These are phyloP conservation scores for Carapus acus DNA, from an alignment of 2,797 vertebrate species.

Conservation along the genomic window DNA sequence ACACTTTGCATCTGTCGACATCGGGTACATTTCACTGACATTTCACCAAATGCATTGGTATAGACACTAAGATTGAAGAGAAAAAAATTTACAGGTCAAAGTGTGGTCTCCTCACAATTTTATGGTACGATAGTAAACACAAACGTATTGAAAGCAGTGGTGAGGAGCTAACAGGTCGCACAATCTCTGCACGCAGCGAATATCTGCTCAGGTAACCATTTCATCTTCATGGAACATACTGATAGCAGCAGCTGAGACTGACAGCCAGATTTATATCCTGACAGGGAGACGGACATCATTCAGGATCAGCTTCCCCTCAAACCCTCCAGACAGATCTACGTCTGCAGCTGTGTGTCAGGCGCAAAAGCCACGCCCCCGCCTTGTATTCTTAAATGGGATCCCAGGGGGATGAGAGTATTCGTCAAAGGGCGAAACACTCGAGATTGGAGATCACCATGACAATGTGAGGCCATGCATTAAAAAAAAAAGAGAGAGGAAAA, in stretches of 20 bases:
- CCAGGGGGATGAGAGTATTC: constrained; percentile 11
- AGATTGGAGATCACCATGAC: constrained; percentile 25
- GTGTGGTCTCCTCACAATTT: too few relatives aligned
- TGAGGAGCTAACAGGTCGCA: constrained; percentile 39
- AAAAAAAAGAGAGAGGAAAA: too few relatives aligned
- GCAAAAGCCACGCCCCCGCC: constrained; percentile 38
- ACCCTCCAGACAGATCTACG: constrained; percentile 34
- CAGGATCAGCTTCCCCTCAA: constrained; percentile 52
- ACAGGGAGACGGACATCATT: constrained; percentile 63
- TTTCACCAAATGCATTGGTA: too few relatives aligned
- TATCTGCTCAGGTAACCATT: constrained; percentile 62
- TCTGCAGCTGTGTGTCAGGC: constrained; percentile 56
- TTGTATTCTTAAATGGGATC: constrained; percentile 31
- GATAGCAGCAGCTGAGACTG: constrained; percentile 67
- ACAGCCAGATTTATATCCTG: constrained; percentile 60
- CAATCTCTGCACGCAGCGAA: constrained; percentile 46
- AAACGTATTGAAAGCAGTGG: constrained; percentile 11
- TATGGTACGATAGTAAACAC: too few relatives aligned
- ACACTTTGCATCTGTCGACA: background rate
- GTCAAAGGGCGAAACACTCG: constrained; percentile 22
- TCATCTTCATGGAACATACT: constrained; percentile 58
- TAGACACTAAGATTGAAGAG: too few relatives aligned
- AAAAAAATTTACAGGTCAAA: too few relatives aligned
- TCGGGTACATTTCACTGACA: too few relatives aligned
- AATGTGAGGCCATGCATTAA: constrained; percentile 24